A percentile compares a stretch with the other conserved stretches of the same genome.
phyloP scores from a whole-genome alignment of 2,888 invertebrate species.

The Arrhopalites spinosus region DNA sequence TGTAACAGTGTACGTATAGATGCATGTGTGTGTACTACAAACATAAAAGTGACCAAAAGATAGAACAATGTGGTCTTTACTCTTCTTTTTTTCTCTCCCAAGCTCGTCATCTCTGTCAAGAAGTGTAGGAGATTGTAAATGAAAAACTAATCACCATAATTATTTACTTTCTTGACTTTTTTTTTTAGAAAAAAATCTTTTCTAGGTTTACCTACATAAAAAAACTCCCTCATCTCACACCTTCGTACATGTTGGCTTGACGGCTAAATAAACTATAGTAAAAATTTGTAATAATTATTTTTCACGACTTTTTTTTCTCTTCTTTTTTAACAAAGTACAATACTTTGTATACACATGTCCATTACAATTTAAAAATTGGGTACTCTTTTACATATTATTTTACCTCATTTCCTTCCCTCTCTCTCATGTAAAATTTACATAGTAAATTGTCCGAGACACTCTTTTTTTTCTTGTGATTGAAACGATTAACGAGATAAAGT shows the following conservation, averaged over 20 bases:
- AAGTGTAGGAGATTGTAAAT: too few relatives aligned
- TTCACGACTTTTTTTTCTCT: neutral
- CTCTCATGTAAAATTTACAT: neutral
- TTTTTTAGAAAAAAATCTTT: neutral
- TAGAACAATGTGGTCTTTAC: too few relatives aligned
- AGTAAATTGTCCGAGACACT: too few relatives aligned
- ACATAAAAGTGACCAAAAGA: too few relatives aligned
- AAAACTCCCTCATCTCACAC: neutral
- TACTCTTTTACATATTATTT: neutral
- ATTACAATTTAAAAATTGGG: too few relatives aligned
- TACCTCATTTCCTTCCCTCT: neutral
- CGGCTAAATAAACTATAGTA: neutral
- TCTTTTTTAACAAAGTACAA: neutral
- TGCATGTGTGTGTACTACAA: too few relatives aligned
- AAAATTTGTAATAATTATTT: neutral
- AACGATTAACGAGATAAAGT: too few relatives aligned
- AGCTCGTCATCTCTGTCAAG: too few relatives aligned
- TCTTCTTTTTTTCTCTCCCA: too few relatives aligned
- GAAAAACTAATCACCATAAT: too few relatives aligned
- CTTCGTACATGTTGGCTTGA: neutral
- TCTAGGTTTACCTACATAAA: neutral
- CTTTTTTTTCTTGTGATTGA: too few relatives aligned
- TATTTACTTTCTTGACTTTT: neutral
- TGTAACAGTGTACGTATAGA: too few relatives aligned
- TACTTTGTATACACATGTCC: neutral